A percentile compares a stretch with the other conserved stretches of the same genome.
phyloP scores from a whole-genome alignment of 2,797 vertebrate species.

The Sebastes ruberrimus region DNA sequence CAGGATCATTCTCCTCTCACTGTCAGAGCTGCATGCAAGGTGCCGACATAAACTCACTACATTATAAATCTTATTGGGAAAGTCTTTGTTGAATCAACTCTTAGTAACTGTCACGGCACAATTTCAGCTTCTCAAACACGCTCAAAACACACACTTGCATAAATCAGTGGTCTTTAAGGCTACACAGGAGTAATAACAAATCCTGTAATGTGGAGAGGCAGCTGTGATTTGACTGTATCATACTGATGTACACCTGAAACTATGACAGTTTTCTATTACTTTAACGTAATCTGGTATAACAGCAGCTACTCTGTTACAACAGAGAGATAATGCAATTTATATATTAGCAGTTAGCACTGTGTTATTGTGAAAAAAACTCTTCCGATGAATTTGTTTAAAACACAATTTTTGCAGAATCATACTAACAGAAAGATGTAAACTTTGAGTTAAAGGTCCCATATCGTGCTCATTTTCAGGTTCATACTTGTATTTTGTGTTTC shows the following conservation, averaged over 20 bases:
- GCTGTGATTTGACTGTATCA: neutral
- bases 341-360: too few species aligned
- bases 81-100: neutral
- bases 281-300: neutral
- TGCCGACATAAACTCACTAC: neutral
- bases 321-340: neutral
- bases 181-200: neutral
- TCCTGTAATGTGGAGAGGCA: neutral
- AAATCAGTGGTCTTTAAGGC: neutral
- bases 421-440: too few species aligned
- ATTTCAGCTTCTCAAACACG: neutral
- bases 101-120: neutral
- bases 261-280: neutral
- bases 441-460: too few species aligned
- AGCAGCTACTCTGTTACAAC: too few species aligned
- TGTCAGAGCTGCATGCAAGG: neutral
- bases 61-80: neutral
- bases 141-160: neutral
- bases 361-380: too few species aligned
- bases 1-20: neutral
- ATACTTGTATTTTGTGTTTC: too few species aligned
- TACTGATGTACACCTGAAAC: neutral
- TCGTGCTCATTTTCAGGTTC: too few species aligned
- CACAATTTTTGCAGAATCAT: too few species aligned
- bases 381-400: too few species aligned